Conservation (phyloP, 2,888 invertebrate species). For the Macrostomum cliftonense region DNA sequence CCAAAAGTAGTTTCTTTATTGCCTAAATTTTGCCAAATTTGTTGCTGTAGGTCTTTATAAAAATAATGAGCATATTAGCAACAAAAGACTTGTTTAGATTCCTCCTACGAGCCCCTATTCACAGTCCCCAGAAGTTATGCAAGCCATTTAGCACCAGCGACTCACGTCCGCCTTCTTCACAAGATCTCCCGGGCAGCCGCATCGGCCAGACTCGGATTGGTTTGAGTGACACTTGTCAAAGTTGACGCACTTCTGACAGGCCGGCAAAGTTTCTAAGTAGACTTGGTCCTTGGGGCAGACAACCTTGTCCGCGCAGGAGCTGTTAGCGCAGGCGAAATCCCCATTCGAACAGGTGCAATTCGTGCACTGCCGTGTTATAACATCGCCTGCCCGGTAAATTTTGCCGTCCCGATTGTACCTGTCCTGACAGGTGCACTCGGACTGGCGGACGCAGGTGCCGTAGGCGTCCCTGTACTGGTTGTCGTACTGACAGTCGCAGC, state of each 20-base stretch:
- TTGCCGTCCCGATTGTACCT: slow-evolving; percentile 5
- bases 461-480: slow-evolving; percentile 2
- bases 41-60: too few species aligned
- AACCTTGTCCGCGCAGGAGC: slow-evolving; percentile 29
- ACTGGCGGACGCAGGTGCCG: slow-evolving; percentile 6
- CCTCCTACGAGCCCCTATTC: too few species aligned
- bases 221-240: slow-evolving; percentile 1
- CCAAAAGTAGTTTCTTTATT: too few species aligned
- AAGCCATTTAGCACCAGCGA: background rate
- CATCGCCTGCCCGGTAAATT: slow-evolving; percentile 1
- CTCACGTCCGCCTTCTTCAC: slow-evolving; percentile 6
- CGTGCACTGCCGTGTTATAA: background rate
- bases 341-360: slow-evolving; percentile 14
- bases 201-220: background rate
- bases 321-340: slow-evolving; percentile 14
- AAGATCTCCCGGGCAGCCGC: slow-evolving; percentile 8
- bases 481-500: slow-evolving; percentile 5
- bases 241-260: slow-evolving; percentile 7
- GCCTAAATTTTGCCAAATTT: too few species aligned
- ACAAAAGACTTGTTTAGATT: too few species aligned
- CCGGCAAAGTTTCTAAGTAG: slow-evolving; percentile 19
- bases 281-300: slow-evolving; percentile 54
- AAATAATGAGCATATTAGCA: too few species aligned
- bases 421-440: slow-evolving; percentile 8
- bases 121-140: too few species aligned